Percentiles rank a stretch among this genome's conserved stretches.
Evolutionary conservation across 2,888 invertebrate genomes (phyloP).

Genomic region (Eueremaeus valkanovi): DNA sequence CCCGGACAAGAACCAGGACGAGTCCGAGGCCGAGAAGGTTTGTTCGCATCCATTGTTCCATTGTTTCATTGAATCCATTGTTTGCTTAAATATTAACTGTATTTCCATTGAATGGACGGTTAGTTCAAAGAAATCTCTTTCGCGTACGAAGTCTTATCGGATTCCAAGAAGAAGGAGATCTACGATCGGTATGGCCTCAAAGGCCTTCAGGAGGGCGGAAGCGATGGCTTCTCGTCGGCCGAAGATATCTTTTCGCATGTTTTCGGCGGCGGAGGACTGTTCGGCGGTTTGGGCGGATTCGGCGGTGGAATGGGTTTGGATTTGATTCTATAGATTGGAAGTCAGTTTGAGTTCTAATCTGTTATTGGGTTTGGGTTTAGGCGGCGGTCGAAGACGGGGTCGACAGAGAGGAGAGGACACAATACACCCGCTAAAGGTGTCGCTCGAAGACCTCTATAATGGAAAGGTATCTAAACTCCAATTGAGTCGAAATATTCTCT

Average conservation of each 20-base stretch:
- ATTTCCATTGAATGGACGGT: not conserved
- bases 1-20: conserved; percentile 78
- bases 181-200: conserved; percentile 84
- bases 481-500: conserved; percentile 75
- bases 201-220: conserved; percentile 74
- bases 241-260: conserved; percentile 67
- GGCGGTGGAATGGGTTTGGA: not conserved
- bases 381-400: conserved; percentile 58
- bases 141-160: conserved; percentile 87
- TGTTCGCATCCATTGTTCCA: no score
- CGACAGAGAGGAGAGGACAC: conserved; percentile 72
- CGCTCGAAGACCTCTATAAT: conserved; percentile 84
- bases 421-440: conserved; percentile 72
- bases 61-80: no score
- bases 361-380: no score
- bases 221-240: conserved; percentile 55
- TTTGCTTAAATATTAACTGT: not conserved
- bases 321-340: not conserved
- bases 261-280: conserved; percentile 58
- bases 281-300: conserved; percentile 51
- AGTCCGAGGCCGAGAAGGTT: conserved; percentile 68
- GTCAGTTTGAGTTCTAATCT: not conserved
- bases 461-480: conserved; percentile 79
- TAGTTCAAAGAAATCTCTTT: conserved; percentile 90
- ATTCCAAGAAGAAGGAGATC: conserved; percentile 74